Evolutionary conservation across 2,888 invertebrate genomes (phyloP).

Genomic region (Lepidocyrtoides sp.): DNA sequence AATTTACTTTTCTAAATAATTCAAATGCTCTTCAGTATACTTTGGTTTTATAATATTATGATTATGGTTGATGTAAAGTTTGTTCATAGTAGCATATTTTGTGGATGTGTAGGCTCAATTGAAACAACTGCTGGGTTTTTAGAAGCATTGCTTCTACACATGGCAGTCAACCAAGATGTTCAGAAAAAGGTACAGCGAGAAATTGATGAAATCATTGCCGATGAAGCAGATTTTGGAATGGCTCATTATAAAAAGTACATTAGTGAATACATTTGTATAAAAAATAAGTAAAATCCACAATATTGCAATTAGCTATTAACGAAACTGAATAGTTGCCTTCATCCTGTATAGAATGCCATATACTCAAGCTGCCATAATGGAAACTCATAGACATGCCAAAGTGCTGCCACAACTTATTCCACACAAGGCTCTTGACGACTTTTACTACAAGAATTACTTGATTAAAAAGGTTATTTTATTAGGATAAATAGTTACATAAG

Average conservation of each 20-base stretch:
- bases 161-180: not conserved
- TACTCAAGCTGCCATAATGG: conserved; percentile 22
- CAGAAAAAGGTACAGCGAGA: not conserved
- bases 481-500: not conserved
- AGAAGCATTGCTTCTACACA: conserved; percentile 12
- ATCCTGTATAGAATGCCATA: conserved; percentile 2
- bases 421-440: conserved; percentile 19
- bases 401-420: conserved; percentile 23
- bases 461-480: conserved; percentile 5
- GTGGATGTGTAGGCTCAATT: not conserved
- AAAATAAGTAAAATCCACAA: too few species aligned
- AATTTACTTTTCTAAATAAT: not conserved
- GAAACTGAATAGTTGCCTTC: not conserved
- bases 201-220: conserved; percentile 5
- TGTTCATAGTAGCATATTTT: too few species aligned
- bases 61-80: too few species aligned
- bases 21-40: too few species aligned
- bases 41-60: too few species aligned
- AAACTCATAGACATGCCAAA: not conserved
- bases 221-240: not conserved
- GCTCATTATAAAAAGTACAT: not conserved
- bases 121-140: conserved; percentile 25
- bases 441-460: conserved; percentile 28
- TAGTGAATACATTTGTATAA: not conserved
- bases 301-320: too few species aligned